phyloP scores from a whole-genome alignment of 2,113 vertebrate species.

The Charadrius vociferus region DNA sequence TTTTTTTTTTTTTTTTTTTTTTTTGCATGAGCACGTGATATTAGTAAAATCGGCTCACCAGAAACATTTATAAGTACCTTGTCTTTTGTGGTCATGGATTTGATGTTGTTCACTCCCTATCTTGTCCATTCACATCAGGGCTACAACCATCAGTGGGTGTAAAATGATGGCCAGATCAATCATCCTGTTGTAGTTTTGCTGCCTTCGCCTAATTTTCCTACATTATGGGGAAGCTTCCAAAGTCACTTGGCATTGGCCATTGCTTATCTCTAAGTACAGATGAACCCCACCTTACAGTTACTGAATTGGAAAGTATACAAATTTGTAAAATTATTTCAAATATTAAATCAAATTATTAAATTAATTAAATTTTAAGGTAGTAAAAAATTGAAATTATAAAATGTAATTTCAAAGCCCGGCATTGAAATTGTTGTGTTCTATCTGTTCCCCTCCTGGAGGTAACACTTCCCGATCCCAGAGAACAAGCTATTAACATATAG shows the following conservation, averaged over 20 bases:
- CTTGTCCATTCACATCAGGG: neutral
- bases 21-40: neutral
- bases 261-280: neutral
- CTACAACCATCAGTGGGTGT: neutral
- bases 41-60: neutral
- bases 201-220: neutral
- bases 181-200: neutral
- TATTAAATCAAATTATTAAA: neutral
- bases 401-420: neutral
- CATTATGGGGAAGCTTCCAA: neutral
- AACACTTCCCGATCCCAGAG: neutral
- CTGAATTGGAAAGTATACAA: neutral
- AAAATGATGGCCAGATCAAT: neutral
- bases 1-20: neutral
- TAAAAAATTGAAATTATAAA: neutral
- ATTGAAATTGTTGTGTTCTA: fast-evolving
- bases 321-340: neutral
- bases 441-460: neutral
- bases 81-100: fast-evolving
- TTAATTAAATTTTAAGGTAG: neutral
- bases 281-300: no score
- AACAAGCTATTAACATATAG: neutral
- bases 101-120: fast-evolving
- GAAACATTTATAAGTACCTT: fast-evolving
- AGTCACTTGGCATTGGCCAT: neutral